Conservation (phyloP, 2,797 vertebrate genomes). For the Acanthornis magna region DNA sequence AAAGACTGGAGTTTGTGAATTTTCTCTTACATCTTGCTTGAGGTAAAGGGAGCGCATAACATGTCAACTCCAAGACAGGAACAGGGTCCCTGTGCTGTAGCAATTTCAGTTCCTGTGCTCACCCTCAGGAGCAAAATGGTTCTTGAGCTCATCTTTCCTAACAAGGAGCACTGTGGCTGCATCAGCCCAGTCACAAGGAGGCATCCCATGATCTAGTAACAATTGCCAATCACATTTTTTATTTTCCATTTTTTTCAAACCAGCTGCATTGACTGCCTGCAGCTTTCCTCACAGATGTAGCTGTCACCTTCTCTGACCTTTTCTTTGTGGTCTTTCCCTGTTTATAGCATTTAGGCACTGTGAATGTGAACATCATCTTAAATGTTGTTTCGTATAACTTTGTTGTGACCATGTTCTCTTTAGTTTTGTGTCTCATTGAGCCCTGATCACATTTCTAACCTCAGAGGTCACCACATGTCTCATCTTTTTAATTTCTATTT, state of each 20-base stretch:
- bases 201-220: slow-evolving; percentile 29
- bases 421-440: not conserved
- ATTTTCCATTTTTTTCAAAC: not conserved
- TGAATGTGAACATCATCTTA: not conserved
- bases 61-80: not conserved
- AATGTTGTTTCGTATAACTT: not conserved
- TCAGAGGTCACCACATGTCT: not conserved
- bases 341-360: not conserved
- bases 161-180: not conserved
- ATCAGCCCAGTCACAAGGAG: slow-evolving; percentile 1
- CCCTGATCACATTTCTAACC: not conserved
- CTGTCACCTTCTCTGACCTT: slow-evolving; percentile 17
- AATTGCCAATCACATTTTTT: not conserved
- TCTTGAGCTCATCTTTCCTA: not conserved
- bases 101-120: not conserved
- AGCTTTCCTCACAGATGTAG: slow-evolving; percentile 16
- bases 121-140: not conserved
- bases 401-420: not conserved
- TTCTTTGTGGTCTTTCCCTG: not conserved
- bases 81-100: not conserved
- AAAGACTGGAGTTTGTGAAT: not conserved
- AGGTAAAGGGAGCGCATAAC: not conserved
- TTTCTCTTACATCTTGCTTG: not conserved
- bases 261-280: not conserved
- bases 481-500: not conserved